phyloP scores from a whole-genome alignment of 2,797 vertebrate genomes.

The Spinibarbus caldwelli region DNA sequence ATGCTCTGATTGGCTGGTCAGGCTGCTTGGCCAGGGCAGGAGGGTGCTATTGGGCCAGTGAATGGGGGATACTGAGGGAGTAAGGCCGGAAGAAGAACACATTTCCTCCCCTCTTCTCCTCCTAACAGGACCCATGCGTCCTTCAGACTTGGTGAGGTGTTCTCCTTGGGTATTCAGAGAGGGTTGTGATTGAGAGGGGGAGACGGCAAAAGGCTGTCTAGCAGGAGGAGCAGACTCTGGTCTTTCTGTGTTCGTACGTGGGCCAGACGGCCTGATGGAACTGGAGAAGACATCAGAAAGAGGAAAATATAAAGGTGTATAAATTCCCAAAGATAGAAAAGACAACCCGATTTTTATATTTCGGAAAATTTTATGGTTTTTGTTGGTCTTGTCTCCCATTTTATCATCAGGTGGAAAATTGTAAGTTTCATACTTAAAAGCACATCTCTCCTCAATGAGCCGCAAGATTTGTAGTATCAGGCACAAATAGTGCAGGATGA shows the following conservation, averaged over 20 bases:
- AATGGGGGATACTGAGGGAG: conserved; percentile 63
- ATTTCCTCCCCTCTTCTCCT: conserved; percentile 56
- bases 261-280: conserved; percentile 51
- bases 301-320: neutral
- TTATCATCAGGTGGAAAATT: neutral
- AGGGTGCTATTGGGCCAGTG: conserved; percentile 56
- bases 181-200: conserved; percentile 7
- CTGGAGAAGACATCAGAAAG: conserved; percentile 4
- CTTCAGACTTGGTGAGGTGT: conserved; percentile 16
- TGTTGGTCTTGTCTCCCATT: neutral
- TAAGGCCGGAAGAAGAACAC: neutral
- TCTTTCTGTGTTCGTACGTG: conserved; percentile 32
- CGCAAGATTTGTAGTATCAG: neutral
- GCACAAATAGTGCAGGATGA: neutral
- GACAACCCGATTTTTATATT: neutral
- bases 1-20: conserved; percentile 64
- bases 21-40: conserved; percentile 46
- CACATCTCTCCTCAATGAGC: neutral
- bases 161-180: neutral
- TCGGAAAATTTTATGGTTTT: neutral
- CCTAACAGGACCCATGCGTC: neutral
- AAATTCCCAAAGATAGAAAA: neutral
- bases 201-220: conserved; percentile 29
- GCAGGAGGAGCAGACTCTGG: conserved; percentile 35
- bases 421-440: neutral